Evolutionary conservation across 2,797 vertebrate genomes (phyloP).

Genomic region (Rhinichthys osculus): DNA sequence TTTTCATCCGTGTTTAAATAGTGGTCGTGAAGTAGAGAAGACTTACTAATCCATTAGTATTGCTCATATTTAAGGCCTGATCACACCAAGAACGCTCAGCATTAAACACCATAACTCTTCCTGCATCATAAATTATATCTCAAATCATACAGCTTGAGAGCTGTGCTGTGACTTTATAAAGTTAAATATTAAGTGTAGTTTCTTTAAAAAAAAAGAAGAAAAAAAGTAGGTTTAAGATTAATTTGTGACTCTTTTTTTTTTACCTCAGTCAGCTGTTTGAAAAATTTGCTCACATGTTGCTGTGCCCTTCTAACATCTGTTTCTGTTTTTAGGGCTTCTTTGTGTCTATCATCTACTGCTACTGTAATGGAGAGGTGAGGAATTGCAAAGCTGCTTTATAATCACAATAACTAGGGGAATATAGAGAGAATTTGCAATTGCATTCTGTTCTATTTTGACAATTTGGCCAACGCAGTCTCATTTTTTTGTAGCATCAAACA

Average conservation of each 20-base stretch:
- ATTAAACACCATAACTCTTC: neutral
- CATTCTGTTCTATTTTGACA: no score
- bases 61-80: neutral
- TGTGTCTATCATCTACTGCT: constrained; percentile 92
- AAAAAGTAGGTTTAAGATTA: no score
- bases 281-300: neutral
- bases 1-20: neutral
- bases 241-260: neutral
- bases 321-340: constrained; percentile 85
- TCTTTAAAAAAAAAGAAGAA: neutral
- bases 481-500: no score
- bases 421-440: no score
- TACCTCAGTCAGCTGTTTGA: neutral
- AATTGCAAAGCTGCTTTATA: neutral
- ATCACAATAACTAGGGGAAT: no score
- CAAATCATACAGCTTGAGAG: neutral
- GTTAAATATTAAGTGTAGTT: neutral
- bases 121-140: neutral
- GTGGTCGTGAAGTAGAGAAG: neutral
- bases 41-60: neutral
- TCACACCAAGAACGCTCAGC: neutral
- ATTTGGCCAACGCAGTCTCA: no score
- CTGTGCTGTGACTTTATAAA: neutral
- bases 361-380: constrained; percentile 91
- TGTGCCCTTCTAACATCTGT: neutral